Conservation (phyloP, 2,888 invertebrate genomes). For the Drosophila neonasuta region DNA sequence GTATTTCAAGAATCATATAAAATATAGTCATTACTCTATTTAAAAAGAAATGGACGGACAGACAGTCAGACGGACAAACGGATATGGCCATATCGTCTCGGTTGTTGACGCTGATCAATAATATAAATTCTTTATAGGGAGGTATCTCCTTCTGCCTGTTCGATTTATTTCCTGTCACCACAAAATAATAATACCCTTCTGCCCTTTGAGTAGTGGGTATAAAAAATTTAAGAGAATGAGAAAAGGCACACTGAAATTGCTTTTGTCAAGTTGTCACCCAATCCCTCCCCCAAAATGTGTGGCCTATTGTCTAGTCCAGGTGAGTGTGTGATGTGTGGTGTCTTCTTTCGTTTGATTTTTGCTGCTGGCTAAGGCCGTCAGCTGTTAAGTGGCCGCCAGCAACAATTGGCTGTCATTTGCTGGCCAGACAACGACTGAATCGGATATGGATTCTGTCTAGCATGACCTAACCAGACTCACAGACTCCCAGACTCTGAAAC, state of each 20-base stretch:
- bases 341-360: constrained; percentile 28
- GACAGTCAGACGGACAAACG: too few species aligned
- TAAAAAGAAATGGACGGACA: too few species aligned
- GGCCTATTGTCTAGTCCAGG: constrained; percentile 40
- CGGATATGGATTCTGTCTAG: constrained; percentile 36
- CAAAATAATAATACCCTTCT: too few species aligned
- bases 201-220: too few species aligned
- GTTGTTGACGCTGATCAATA: too few species aligned
- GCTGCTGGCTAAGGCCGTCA: constrained; percentile 32
- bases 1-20: too few species aligned
- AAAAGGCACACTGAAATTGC: constrained; percentile 64
- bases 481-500: neutral
- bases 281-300: neutral
- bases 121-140: too few species aligned
- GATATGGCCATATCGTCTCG: too few species aligned
- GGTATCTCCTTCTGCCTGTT: too few species aligned
- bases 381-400: constrained; percentile 71
- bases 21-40: too few species aligned
- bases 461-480: constrained; percentile 18
- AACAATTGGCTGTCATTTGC: constrained; percentile 74
- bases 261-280: constrained; percentile 61
- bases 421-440: constrained; percentile 38
- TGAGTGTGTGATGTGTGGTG: constrained; percentile 12
- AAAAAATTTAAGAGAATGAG: constrained; percentile 30
- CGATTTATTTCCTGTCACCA: too few species aligned